Conservation (phyloP, 2,113 vertebrate species). For the Cyrtonyx montezumae region DNA sequence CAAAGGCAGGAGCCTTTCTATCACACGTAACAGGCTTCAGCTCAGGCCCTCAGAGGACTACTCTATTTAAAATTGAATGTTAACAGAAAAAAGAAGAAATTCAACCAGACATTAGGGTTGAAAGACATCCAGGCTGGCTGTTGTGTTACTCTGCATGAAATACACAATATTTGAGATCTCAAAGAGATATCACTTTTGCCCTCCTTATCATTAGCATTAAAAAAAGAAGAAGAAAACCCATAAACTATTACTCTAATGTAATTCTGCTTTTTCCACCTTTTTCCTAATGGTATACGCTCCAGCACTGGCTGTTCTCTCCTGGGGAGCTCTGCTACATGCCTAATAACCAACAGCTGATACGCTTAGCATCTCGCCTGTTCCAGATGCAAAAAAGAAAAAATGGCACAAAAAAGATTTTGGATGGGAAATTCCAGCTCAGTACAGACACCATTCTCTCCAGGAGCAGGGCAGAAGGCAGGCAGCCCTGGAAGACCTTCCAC, state of each 20-base stretch:
- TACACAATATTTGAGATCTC: background rate
- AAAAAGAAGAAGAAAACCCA: accelerated
- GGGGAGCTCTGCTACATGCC: background rate
- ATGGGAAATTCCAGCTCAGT: background rate
- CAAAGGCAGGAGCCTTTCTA: background rate
- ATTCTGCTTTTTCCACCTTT: background rate
- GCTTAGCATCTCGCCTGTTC: background rate
- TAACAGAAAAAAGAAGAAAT: background rate
- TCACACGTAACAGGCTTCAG: background rate
- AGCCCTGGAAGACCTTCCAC: background rate
- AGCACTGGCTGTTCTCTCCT: background rate
- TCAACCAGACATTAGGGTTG: background rate
- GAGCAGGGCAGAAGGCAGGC: background rate
- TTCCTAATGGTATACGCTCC: background rate
- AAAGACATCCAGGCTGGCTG: background rate
- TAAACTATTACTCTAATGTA: background rate
- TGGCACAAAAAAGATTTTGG: background rate
- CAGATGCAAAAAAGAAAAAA: background rate
- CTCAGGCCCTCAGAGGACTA: background rate
- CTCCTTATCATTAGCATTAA: background rate
- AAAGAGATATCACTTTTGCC: background rate
- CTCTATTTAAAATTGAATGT: conserved; percentile 9
- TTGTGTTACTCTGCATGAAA: background rate
- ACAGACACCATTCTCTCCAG: background rate
- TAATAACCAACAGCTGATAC: background rate